Evolutionary conservation across 2,797 vertebrate species (phyloP), one percentile per base, ranked within the genome.

Genomic region (Myripristis murdjan): DNA sequence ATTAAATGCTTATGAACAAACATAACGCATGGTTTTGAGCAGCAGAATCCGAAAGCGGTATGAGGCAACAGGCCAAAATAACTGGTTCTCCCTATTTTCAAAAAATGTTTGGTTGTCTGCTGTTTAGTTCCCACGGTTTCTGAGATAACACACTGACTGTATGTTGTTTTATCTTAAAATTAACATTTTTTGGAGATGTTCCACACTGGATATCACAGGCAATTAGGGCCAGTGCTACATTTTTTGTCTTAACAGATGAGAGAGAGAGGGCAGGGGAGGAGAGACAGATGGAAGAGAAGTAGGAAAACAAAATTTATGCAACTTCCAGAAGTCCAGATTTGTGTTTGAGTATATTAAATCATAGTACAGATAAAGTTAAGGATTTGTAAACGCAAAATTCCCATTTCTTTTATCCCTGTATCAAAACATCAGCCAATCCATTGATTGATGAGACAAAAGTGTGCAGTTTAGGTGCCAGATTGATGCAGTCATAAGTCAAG

Each of bases 1-100:
- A 70, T 64, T 20, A 60, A 73, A 74, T 3, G 0, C 44, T 68
- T 15, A 16, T 31, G 9, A 49, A 14, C 0, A 9, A 58, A 73
- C 37, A n/a, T 37, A 46, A 2, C 1, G 2, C 28, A 69, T 44
- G 55, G 74, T 49, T 9, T 70, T 23, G 51, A 48, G 23, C 24
- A 39, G 63, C 16, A 28, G 47, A 46, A 9, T n/a, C 43, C 6
- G 37, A 46, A n/a, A n/a, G 43, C 5, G n/a, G 43, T 46, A 18
- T 46, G 15, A 18, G 43, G 43, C n/a, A 46, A n/a, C n/a, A 18
- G 43, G 43, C n/a, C 15, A 46, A 15, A 43, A n/a, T 43, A 43
- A 14, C 41, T 43, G 14, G 6, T 35, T 12, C 12, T 43, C 41
- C 41, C n/a, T 15, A 35, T 35, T 39, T 39, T 39, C 12, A 12